A percentile compares a stretch with the other conserved stretches of the same genome.
Conservation (phyloP, 2,113 vertebrate genomes). For the Lates calcarifer region DNA sequence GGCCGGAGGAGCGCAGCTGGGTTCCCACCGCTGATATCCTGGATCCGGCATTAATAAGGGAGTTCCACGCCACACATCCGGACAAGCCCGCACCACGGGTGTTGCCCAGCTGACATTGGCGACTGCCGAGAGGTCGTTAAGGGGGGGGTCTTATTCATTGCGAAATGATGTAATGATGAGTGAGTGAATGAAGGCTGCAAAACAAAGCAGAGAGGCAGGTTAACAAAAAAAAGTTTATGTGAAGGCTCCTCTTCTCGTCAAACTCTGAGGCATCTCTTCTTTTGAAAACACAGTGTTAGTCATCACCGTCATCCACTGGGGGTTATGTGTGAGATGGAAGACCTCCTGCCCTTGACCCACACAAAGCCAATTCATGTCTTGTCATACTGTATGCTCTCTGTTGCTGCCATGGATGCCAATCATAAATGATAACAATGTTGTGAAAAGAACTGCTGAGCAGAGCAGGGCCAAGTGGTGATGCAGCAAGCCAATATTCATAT, state of each 20-base stretch:
- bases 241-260: background rate
- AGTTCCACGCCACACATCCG: too few species aligned
- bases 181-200: background rate
- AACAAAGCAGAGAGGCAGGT: background rate
- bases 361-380: conserved; percentile 19
- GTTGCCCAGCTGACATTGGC: too few species aligned
- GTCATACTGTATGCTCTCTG: background rate
- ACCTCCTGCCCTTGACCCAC: conserved; percentile 40
- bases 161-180: conserved; percentile 5
- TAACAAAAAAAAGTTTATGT: background rate
- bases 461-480: background rate
- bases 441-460: background rate
- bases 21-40: too few species aligned
- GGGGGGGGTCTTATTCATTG: background rate
- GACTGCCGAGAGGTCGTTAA: too few species aligned
- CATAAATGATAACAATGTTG: background rate
- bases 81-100: too few species aligned
- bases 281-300: conserved; percentile 30
- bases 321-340: background rate
- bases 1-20: too few species aligned
- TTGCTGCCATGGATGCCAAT: background rate
- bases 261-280: background rate
- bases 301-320: conserved; percentile 22
- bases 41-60: too few species aligned
- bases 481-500: background rate